These are phyloP conservation scores for Pagrus major DNA, from an alignment of 2,113 vertebrate genomes.

Conservation along the genomic window DNA sequence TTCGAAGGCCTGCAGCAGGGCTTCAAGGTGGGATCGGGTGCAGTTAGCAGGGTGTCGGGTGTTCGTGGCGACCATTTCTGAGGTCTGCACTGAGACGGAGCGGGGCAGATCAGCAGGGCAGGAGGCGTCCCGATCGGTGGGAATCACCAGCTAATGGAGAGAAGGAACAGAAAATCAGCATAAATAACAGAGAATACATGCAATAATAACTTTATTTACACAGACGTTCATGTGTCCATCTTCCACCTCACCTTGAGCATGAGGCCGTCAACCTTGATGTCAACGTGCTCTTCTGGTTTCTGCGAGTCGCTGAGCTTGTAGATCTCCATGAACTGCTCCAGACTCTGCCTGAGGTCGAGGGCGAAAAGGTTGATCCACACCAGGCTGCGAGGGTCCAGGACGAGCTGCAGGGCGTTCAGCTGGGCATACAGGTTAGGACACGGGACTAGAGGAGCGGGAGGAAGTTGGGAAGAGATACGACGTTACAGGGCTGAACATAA, in stretches of 20 bases:
- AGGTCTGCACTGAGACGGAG: slow-evolving; percentile 95
- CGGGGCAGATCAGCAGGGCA: slow-evolving; percentile 90
- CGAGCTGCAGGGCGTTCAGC: slow-evolving; percentile 96
- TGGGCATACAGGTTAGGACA: slow-evolving; percentile 96
- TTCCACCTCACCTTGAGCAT: slow-evolving; percentile 97
- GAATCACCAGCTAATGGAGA: slow-evolving; percentile 89
- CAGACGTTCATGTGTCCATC: no score
- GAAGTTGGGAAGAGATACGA: neutral
- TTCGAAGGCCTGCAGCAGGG: slow-evolving; percentile 94
- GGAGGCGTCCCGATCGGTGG: slow-evolving; percentile 88
- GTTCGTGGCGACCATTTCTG: slow-evolving; percentile 97
- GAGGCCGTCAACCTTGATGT: slow-evolving; percentile 94
- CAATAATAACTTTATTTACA: no score
- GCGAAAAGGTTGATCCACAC: slow-evolving; percentile 98
- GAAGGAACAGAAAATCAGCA: neutral
- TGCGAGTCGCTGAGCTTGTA: slow-evolving; percentile 96
- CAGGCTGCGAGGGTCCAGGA: slow-evolving; percentile 95
- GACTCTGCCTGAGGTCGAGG: slow-evolving; percentile 95
- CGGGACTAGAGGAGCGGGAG: slow-evolving; percentile 85
- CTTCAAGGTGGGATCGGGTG: slow-evolving; percentile 92
- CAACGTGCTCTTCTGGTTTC: slow-evolving; percentile 96
- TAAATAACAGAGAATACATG: fast-evolving
- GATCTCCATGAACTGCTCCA: slow-evolving; percentile 97
- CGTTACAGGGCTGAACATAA: neutral
- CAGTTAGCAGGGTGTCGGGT: slow-evolving; percentile 92